Evolutionary conservation across 2,888 invertebrate genomes (phyloP), one percentile per base, ranked within the genome.

Genomic region (Molanna angustata): DNA sequence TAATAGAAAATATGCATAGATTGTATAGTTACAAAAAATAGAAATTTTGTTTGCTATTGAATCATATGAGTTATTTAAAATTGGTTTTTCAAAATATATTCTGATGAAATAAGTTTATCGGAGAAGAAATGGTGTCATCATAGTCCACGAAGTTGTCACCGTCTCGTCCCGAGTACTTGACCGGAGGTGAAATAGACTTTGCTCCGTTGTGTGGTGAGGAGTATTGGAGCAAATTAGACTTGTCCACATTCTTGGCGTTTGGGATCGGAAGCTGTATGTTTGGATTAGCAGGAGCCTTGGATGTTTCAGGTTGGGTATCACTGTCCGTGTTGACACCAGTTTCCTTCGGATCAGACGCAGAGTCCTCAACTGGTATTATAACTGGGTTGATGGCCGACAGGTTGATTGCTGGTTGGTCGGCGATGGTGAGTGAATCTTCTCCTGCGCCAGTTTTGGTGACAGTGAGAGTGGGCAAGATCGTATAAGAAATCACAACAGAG

Each of bases 31-130:
- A n/a, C n/a, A n/a, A n/a, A n/a, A n/a, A n/a, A n/a, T n/a, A n/a
- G n/a, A n/a, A n/a, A n/a, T n/a, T n/a, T n/a, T n/a, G n/a, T n/a
- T n/a, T n/a, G n/a, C n/a, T n/a, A n/a, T n/a, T n/a, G n/a, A n/a
- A n/a, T n/a, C n/a, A n/a, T n/a, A n/a, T n/a, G n/a, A n/a, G n/a
- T n/a, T n/a, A n/a, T n/a, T n/a, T 27, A 7, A 27, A 11, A 27
- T 4, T 7, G 27, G 11, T 27, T 7, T 27, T 7, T 27, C 11
- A 27, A 27, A 27, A 7, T 7, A 7, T 27, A 27, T 22, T 39
- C 22, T 56, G 48, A 43, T 56, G 20, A 41, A 49, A 35, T 1
- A 53, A 18, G 14, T 52, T 42, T 6, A 47, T 47, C 1, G 52
- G 41, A 32, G 40, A 11, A 13, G 46, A n/a, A 2, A 52, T 32